Conservation (phyloP, 2,113 vertebrate species). For the Grammomys dolichurus region DNA sequence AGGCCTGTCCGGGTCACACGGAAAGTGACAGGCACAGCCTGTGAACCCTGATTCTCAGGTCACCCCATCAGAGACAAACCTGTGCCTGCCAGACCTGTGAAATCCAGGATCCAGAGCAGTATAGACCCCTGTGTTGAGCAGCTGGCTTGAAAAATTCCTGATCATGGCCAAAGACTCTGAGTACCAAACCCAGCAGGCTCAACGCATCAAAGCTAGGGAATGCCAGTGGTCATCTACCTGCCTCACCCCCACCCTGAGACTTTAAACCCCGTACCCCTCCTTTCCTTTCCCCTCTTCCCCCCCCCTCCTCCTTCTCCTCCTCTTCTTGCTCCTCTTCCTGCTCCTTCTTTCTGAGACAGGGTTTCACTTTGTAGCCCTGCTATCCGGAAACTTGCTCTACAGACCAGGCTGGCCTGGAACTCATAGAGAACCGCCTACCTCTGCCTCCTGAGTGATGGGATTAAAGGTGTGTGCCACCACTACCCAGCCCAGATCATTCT, state of each 20-base stretch:
- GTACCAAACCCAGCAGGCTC: rapidly evolving
- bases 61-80: not conserved
- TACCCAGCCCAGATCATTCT: not conserved
- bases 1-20: not conserved
- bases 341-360: not conserved
- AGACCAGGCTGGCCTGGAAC: not conserved
- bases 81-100: not conserved
- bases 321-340: not conserved
- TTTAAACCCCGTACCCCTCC: not conserved
- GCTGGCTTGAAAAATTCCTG: not conserved
- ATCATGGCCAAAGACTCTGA: rapidly evolving
- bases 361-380: not conserved
- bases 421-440: not conserved
- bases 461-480: not conserved
- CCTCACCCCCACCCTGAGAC: not conserved
- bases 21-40: not conserved
- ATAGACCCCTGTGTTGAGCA: not conserved
- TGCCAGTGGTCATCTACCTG: rapidly evolving
- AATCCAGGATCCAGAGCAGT: not conserved
- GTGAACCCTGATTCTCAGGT: not conserved
- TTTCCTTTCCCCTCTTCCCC: not conserved
- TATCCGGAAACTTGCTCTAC: not conserved
- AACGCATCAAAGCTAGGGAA: not conserved
- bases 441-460: not conserved
- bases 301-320: no score